Conservation (phyloP, 2,113 vertebrate genomes). For the Morone chrysops region DNA sequence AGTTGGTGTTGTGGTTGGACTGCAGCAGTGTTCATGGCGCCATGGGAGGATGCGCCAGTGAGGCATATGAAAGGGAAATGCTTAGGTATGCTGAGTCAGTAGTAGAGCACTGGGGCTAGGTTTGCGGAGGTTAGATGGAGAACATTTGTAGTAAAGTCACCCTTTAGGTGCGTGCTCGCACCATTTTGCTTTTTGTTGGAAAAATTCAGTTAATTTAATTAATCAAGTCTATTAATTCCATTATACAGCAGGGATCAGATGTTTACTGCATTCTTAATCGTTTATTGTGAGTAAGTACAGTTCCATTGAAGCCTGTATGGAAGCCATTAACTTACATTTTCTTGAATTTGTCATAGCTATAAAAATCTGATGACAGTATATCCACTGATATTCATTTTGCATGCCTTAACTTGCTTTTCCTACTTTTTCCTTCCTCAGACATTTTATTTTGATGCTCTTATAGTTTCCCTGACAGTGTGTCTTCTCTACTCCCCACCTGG, state of each 20-base stretch:
- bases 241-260: background rate
- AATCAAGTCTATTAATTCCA: background rate
- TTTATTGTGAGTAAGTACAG: background rate
- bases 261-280: background rate
- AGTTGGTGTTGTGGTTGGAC: conserved; percentile 4
- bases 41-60: conserved; percentile 36
- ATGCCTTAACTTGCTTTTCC: conserved; percentile 29
- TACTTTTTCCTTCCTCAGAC: conserved; percentile 20
- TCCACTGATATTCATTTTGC: background rate
- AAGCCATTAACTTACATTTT: background rate
- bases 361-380: background rate
- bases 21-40: conserved; percentile 1
- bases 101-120: background rate
- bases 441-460: conserved; percentile 44
- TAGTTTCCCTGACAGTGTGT: conserved; percentile 44
- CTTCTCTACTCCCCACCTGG: conserved; percentile 29
- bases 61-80: conserved; percentile 48
- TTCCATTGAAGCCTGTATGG: background rate
- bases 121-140: conserved; percentile 23
- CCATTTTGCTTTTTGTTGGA: background rate
- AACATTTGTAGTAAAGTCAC: conserved; percentile 39
- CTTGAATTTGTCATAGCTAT: background rate
- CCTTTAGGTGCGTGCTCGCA: background rate
- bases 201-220: background rate
- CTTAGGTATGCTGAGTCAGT: conserved; percentile 40